Conservation (phyloP, 2,113 vertebrate species). For the Antechinus flavipes region DNA sequence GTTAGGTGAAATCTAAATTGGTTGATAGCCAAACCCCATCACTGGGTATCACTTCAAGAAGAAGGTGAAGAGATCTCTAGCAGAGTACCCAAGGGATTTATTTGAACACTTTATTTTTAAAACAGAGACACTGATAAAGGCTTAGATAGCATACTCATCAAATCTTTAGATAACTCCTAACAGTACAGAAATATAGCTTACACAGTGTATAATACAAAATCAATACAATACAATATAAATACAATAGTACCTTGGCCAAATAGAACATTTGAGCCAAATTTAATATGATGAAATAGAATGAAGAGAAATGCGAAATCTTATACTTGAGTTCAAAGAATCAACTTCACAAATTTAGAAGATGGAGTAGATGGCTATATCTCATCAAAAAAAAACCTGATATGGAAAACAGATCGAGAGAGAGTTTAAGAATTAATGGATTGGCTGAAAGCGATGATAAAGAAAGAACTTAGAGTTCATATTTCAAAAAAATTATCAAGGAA, state of each 20-base stretch:
- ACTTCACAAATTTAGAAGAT: not conserved
- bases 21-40: not conserved
- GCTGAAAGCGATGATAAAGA: too few relatives aligned
- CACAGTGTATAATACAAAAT: too few relatives aligned
- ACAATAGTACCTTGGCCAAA: not conserved
- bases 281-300: not conserved
- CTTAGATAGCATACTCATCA: not conserved
- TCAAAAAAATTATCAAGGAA: not conserved
- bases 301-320: not conserved
- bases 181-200: too few relatives aligned
- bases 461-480: not conserved
- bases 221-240: too few relatives aligned
- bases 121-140: not conserved
- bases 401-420: too few relatives aligned
- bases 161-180: not conserved
- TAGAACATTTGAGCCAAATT: not conserved
- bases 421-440: too few relatives aligned
- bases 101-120: not conserved
- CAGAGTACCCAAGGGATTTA: not conserved
- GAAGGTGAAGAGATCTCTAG: not conserved
- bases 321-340: not conserved
- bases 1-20: not conserved
- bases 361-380: not conserved
- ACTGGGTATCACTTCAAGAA: not conserved
- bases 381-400: too few relatives aligned